Conservation (phyloP, 1,140 invertebrate species). For the Cyclina sinensis region DNA sequence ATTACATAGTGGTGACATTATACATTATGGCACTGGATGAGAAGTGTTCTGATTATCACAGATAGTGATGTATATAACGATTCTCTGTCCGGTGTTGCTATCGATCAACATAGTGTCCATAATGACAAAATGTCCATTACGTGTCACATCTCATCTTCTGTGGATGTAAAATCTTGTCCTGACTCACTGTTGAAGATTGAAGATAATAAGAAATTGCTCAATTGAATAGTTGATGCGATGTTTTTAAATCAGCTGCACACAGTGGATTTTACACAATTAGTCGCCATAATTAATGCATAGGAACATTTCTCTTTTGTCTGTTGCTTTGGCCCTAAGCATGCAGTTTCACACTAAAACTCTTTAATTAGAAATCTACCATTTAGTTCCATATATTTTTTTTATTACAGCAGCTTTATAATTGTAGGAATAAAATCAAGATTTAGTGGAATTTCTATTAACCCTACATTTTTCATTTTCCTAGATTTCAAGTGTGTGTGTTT, state of each 20-base stretch:
- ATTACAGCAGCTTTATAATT: not conserved
- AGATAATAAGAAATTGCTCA: not conserved
- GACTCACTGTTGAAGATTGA: not conserved
- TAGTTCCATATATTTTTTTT: not conserved
- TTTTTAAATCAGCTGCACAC: not conserved
- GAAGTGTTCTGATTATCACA: not conserved
- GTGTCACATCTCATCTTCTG: not conserved
- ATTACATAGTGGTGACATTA: not conserved
- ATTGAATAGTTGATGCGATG: slow-evolving; percentile 16
- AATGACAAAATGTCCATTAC: no score
- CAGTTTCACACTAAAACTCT: not conserved
- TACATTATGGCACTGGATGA: not conserved
- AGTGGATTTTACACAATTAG: slow-evolving; percentile 7
- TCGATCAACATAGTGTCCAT: not conserved
- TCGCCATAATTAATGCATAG: slow-evolving; percentile 40
- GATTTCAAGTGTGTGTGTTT: no score
- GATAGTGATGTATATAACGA: not conserved
- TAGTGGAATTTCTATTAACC: no score
- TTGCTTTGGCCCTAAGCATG: not conserved
- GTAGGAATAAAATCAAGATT: no score
- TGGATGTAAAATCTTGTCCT: not conserved
- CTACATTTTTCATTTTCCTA: no score
- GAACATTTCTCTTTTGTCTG: not conserved
- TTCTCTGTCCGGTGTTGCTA: not conserved
- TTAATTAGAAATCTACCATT: slow-evolving; percentile 13